Evolutionary conservation across 2,888 invertebrate genomes (phyloP).

Genomic region (Dioctria linearis): DNA sequence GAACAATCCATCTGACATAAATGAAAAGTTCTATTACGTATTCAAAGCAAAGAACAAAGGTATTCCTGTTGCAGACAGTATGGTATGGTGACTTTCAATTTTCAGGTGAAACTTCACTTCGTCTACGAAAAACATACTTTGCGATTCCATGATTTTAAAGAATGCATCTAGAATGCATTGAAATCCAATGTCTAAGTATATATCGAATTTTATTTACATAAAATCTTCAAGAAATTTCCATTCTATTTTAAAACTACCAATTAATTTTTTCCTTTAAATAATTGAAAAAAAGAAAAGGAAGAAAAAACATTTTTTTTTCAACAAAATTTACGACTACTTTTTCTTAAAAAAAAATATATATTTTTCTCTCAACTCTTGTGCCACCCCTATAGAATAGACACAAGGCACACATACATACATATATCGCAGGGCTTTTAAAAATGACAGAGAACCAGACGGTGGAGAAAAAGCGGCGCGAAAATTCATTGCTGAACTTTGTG

Average conservation of each 20-base stretch:
- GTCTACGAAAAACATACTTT: too few species aligned
- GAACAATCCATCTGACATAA: too few species aligned
- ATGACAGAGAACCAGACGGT: slow-evolving; percentile 6
- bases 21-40: too few species aligned
- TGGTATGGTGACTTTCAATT: too few species aligned
- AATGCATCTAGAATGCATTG: too few species aligned
- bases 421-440: slow-evolving; percentile 38
- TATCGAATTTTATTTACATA: too few species aligned
- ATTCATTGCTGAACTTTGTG: slow-evolving; percentile 40
- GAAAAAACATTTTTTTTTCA: neutral
- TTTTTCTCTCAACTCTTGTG: neutral
- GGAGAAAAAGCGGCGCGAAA: slow-evolving; percentile 24
- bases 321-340: slow-evolving; percentile 30
- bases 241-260: neutral
- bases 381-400: neutral
- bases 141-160: too few species aligned
- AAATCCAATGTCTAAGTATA: too few species aligned
- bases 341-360: slow-evolving; percentile 21
- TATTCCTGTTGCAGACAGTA: too few species aligned
- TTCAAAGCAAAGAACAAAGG: too few species aligned
- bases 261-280: neutral
- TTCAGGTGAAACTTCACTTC: too few species aligned
- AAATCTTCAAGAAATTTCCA: too few species aligned
- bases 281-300: neutral
- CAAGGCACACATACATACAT: neutral